phyloP scores from a whole-genome alignment of 64 coral and sea anemone species.

The Montipora foliosa region DNA sequence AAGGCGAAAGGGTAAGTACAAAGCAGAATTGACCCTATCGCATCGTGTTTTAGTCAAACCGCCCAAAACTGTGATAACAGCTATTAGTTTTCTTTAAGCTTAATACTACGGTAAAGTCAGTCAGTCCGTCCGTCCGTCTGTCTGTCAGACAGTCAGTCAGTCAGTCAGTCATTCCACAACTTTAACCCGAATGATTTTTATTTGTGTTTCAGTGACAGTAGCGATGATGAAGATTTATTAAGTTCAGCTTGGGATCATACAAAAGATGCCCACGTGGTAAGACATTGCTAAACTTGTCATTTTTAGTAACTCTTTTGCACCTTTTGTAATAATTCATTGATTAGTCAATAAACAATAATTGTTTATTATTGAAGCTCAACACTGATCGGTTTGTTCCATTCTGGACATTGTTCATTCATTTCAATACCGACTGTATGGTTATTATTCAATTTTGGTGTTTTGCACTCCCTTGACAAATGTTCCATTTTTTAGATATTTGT shows the following conservation, averaged over 20 bases:
- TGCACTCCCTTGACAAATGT: background rate
- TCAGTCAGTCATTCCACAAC: background rate
- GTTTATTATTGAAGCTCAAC: slow-evolving; percentile 3
- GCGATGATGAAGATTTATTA: slow-evolving; percentile 20
- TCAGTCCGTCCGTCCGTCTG: too few species aligned
- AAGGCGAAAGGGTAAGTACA: too few species aligned
- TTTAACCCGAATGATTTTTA: slow-evolving; percentile 24
- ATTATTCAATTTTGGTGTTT: background rate
- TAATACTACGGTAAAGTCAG: background rate
- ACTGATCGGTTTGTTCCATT: too few species aligned
- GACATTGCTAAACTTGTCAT: slow-evolving; percentile 23
- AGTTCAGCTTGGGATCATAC: slow-evolving; percentile 26
- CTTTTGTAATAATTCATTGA: slow-evolving; percentile 24
- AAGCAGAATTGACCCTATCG: background rate
- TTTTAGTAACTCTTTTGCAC: slow-evolving; percentile 25
- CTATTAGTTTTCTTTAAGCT: too few species aligned
- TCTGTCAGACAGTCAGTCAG: too few species aligned
- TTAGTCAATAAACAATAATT: slow-evolving; percentile 20
- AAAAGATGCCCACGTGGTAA: slow-evolving; percentile 21
- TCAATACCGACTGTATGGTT: background rate
- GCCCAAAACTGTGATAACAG: background rate
- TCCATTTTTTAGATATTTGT: too few species aligned
- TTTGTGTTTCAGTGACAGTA: slow-evolving; percentile 27
- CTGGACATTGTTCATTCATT: slow-evolving; percentile 24
- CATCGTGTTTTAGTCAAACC: background rate